Base-by-base conservation (phyloP, 2,888 invertebrate genomes). In the Chrysomela aeneicollis region DNA sequence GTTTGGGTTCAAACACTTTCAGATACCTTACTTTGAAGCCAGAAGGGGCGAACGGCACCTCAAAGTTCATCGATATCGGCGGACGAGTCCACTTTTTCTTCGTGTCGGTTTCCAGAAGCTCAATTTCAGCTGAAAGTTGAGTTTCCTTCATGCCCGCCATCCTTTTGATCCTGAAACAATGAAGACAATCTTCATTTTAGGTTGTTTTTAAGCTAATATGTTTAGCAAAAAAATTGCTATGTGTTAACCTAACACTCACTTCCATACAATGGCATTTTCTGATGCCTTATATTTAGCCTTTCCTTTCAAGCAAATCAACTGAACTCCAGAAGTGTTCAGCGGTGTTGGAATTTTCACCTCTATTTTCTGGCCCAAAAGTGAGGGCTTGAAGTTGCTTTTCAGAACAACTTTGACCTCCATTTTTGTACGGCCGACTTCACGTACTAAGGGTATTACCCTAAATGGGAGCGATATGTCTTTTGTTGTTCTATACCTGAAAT, bases 31-130 rank as follows among this genome's bases (percentile, higher is more conserved):
- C 99, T 88, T 99, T 99, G 83, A 99, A 98, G 0, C 99, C 99
- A 58, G 98, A 99, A 4, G 99, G 99, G 9, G 99, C 99, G 83
- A 99, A 99, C 2, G 99, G 99, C 73, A 99, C 99, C 86, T 99
- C 99, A 82, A 99, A 99, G 84, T 97, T 98, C 98, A 99, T 99
- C 1, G 99, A 99, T 79, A 99, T 99, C 52, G 99, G 99, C 21
- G 99, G 99, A 51, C 99, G 88, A 17, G 99, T 99, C 99, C 99
- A 99, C 83, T 99, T 99, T 86, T 99, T 99, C 85, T 99, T 99
- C 10, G 97, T 97, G 79, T 97, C 98, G 0, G 99, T 98, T 84
- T 97, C 97, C 67, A 99, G 87, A 42, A 99, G 86, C 83, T 99
- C 99, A 60, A 99, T 99, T 87, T 99, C 99, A 0, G 99, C 99